Conservation (phyloP, 2,888 invertebrate species). For the Odontocerum albicorne region DNA sequence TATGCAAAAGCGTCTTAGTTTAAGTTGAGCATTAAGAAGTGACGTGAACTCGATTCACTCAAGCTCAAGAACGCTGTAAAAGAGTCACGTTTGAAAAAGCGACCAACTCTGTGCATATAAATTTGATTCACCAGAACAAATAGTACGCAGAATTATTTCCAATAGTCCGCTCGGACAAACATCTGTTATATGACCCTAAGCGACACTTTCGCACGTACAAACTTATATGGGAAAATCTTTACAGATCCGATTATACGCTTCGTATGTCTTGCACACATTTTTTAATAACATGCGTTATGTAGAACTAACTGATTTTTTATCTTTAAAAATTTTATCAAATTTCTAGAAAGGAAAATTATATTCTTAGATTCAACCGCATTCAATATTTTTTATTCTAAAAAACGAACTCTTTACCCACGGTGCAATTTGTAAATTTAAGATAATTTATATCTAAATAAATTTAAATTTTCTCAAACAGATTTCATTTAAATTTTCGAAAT, state of each 20-base stretch:
- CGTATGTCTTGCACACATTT: too few species aligned
- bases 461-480: too few species aligned
- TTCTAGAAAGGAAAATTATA: too few species aligned
- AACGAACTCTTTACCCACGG: too few species aligned
- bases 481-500: too few species aligned
- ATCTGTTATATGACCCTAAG: conserved; percentile 26
- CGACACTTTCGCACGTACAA: background rate
- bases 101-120: conserved; percentile 28
- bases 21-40: background rate
- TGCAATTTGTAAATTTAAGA: too few species aligned
- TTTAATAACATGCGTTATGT: too few species aligned
- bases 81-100: conserved; percentile 25
- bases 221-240: conserved; percentile 11
- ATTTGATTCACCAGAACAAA: conserved; percentile 28
- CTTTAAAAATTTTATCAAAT: too few species aligned
- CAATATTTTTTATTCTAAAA: too few species aligned
- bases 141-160: conserved; percentile 30
- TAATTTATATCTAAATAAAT: too few species aligned
- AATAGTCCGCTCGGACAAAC: conserved; percentile 13
- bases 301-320: too few species aligned
- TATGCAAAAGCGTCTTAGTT: background rate
- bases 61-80: conserved; percentile 10
- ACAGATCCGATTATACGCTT: background rate
- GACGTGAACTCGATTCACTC: conserved; percentile 1
- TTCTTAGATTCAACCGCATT: too few species aligned